phyloP scores from a whole-genome alignment of 2,888 invertebrate genomes.

The Oegoconia quadripuncta region DNA sequence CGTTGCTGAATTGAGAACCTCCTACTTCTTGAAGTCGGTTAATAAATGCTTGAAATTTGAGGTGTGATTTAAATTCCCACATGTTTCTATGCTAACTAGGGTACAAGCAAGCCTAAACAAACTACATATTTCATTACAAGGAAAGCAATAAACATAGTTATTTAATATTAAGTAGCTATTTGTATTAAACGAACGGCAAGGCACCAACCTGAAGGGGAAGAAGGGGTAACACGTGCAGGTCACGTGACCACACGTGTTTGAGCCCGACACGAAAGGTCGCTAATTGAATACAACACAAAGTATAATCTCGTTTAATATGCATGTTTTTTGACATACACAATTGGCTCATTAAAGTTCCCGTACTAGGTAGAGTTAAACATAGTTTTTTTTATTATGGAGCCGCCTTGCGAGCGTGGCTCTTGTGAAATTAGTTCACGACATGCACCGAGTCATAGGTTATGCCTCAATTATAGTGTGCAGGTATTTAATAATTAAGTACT shows the following conservation, averaged over 20 bases:
- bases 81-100: too few species aligned
- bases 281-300: conserved; percentile 43
- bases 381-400: conserved; percentile 35
- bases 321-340: conserved; percentile 38
- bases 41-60: too few species aligned
- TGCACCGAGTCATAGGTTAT: conserved; percentile 16
- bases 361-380: conserved; percentile 31
- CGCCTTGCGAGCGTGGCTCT: conserved; percentile 21
- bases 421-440: conserved; percentile 14
- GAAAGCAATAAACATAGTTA: conserved; percentile 21
- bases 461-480: background rate
- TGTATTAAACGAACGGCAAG: conserved; percentile 39
- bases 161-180: conserved; percentile 47
- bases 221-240: conserved; percentile 33
- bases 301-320: conserved; percentile 34
- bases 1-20: too few species aligned
- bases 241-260: conserved; percentile 37
- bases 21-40: too few species aligned
- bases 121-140: too few species aligned
- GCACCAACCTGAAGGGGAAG: conserved; percentile 10
- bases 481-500: background rate
- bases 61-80: too few species aligned
- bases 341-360: conserved; percentile 54
- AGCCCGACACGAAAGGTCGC: conserved; percentile 33
- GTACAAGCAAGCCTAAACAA: too few species aligned